Evolutionary conservation across 2,113 vertebrate species (phyloP).

Genomic region (Vombatus ursinus): DNA sequence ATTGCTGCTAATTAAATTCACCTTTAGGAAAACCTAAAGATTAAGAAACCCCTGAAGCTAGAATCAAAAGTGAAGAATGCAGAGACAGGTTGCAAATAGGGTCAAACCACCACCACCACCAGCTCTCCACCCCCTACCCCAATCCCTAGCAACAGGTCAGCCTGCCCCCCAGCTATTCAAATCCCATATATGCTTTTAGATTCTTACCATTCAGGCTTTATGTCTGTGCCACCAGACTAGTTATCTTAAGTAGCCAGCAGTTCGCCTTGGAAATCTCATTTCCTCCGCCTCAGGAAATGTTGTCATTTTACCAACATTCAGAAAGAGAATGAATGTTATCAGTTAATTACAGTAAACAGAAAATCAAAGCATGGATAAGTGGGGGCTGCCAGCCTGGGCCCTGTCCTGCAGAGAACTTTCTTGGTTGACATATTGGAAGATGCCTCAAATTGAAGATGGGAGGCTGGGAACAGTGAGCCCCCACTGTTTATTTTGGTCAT

Average conservation of each 20-base stretch:
- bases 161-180: not conserved
- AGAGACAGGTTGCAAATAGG: constrained; percentile 26
- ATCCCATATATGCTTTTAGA: constrained; percentile 16
- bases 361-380: constrained; percentile 58
- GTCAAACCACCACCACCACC: not conserved
- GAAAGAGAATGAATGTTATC: constrained; percentile 73
- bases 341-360: constrained; percentile 70
- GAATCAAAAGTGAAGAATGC: constrained; percentile 27
- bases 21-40: not conserved
- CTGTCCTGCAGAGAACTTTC: constrained; percentile 21
- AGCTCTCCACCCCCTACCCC: not conserved
- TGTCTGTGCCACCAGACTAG: constrained; percentile 41
- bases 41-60: constrained; percentile 5
- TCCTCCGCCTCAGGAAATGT: constrained; percentile 66
- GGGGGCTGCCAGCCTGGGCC: constrained; percentile 43
- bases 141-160: not conserved
- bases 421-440: constrained; percentile 38
- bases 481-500: constrained; percentile 31
- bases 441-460: not conserved
- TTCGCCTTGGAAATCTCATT: constrained; percentile 75
- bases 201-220: not conserved
- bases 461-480: not conserved
- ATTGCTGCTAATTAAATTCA: constrained; percentile 28
- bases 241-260: constrained; percentile 72
- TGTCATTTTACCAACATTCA: constrained; percentile 65